Evolutionary conservation across 1,140 invertebrate genomes (phyloP), one percentile per base, ranked within the genome.

Genomic region (Ruditapes philippinarum): DNA sequence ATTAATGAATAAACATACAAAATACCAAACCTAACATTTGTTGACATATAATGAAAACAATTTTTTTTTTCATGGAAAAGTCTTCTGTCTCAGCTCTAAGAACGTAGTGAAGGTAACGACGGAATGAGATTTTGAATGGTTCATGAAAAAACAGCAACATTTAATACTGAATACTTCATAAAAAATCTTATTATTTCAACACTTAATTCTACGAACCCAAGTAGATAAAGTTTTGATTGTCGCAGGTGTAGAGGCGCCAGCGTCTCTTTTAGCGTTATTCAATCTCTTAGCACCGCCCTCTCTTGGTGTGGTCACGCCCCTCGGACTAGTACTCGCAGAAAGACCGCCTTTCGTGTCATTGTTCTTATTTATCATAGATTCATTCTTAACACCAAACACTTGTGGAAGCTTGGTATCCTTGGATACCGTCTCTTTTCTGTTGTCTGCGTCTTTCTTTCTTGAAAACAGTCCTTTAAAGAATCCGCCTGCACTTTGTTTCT

Each of bases 401-500:
- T 74, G 33, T 5, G 70, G 70, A 7, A 45, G 5, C 25, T 74
- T 74, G 25, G 19, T 74, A 14, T 31, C 5, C 33, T 38, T 73
- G 17, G 5, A 22, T 12, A 22, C 0, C 7, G 57, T 62, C 28
- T 14, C 38, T 74, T 74, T 74, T 9, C 42, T n/a, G 9, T 45
- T 74, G 36, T 25, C 70, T 25, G 11, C 7, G 12, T 74, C 70
- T 49, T 74, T 74, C n/a, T 74, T 74, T 45, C 40, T 17, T 0
- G 22, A 25, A 42, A 74, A 45, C 7, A 74, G 22, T 12, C 70
- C 70, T 74, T 74, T 74, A 45, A 74, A 74, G 40, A 73, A 73
- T 4, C 33, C 65, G 49, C 70, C 40, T 2, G 40, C 4, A 42
- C 1, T 74, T 38, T 40, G 4, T 42, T 49, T 45, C 14, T 45